Base-by-base conservation (phyloP, 1,140 invertebrate genomes). In the Lepidurus couesii region DNA sequence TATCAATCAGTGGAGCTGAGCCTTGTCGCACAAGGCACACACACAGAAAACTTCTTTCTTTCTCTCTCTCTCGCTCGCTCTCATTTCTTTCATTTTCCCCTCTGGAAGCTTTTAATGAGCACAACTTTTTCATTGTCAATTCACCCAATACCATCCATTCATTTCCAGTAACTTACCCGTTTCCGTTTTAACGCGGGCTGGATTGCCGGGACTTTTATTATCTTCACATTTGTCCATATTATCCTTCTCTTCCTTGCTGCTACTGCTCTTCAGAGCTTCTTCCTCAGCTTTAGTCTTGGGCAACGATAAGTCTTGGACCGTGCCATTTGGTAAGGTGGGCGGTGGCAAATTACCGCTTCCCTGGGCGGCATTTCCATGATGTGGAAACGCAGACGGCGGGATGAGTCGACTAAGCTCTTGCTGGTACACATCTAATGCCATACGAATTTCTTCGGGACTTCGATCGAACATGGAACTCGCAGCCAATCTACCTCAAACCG, bases 341-440 rank as follows among this genome's bases (percentile, higher is more conserved):
- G 79, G 79, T n/a, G 80, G 34, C 26, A 80, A 75, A 6, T 80
- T 75, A 34, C 80, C 81, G 80, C 80, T 81, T 43, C 78, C 77
- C 42, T 81, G 79, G 26, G 80, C 53, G 53, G 80, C 81, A 79
- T 82, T 81, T 7, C 73, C 73, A 45, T 78, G 73, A 80, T 47
- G 44, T 77, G 79, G 73, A 76, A 75, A 83, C 81, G 47, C 80
- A 80, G 21, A 81, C 80, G 74, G 83, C 81, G 65, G 82, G 81
- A 85, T 93, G 76, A 97, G 86, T 84, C 96, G 95, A 82, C 93
- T 91, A 9, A 97, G 87, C 85, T 97, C 95, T 53, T 95, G 89
- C 83, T 95, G 94, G 84, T 96, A 96, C n/a, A 94, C 92, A 81
- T 96, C 94, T 13, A 97, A 85, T 0, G 93, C 93, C 87, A 96